Evolutionary conservation across 1,140 invertebrate species (phyloP), one percentile per base, ranked within the genome.

Genomic region (Sinella curviseta): DNA sequence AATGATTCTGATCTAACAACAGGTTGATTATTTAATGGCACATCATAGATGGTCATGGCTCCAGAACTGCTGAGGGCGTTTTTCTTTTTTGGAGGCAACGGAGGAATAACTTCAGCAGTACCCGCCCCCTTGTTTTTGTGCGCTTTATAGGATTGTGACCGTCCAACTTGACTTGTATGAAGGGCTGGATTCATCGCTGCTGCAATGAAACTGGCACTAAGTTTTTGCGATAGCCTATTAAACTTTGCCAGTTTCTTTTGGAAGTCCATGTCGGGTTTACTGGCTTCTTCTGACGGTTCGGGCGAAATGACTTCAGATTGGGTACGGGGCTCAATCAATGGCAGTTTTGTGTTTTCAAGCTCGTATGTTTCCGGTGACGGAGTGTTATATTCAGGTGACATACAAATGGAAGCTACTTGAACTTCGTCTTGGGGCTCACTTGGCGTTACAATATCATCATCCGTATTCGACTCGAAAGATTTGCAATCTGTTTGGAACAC

Each of bases 61-160:
- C 65, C n/a, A 17, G 39, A 1, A 39, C 28, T 77, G 35, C 28
- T 8, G 14, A 33, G 4, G 0, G 31, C 20, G 17, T 39, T 67
- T 70, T 78, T 77, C 54, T 77, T 81, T 75, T 83, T 83, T 39
- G 83, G 83, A 20, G 83, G 83, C 12, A 83, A 57, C 0, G 76
- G 34, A 1, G 83, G 83, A 12, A 76, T 4, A 16, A 39, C 39
- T 14, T 81, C 80, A 16, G 80, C 77, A 33, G 78, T 75, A 70
- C 74, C 1, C 4, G 4, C 39, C 17, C 39, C 39, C 17, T 48
- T 60, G 57, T 26, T 60, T 76, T 20, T 55, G 31, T 78, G 65
- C 4, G 77, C 1, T 65, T 76, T 33, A 54, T 77, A 83, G 8
- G 82, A 83, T 1, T 75, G 35, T 0, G 82, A 83, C 33, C 82